Conservation (phyloP, 1,140 invertebrate genomes). For the Drosophila cardini region DNA sequence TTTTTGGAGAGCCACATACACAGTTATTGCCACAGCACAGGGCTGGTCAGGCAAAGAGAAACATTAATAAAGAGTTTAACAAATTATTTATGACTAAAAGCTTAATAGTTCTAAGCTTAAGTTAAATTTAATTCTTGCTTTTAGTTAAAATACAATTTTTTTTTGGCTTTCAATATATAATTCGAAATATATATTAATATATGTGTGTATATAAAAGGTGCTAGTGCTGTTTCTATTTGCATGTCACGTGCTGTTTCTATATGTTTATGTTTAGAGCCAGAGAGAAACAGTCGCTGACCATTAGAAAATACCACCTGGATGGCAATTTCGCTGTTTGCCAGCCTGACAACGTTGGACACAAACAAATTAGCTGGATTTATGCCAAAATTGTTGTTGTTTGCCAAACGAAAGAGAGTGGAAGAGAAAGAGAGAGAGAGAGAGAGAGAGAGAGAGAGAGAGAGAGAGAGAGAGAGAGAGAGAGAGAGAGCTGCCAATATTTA, state of each 20-base stretch:
- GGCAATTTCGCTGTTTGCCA: neutral
- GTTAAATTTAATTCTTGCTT: neutral
- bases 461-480: too few relatives aligned
- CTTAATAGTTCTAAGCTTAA: neutral
- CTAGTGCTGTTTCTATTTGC: conserved; percentile 1
- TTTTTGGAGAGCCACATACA: neutral
- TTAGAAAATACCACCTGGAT: conserved; percentile 24
- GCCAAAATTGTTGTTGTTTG: conserved; percentile 26
- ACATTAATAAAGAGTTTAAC: neutral
- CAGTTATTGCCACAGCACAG: conserved; percentile 1
- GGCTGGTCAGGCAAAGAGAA: conserved; percentile 16
- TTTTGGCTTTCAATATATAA: too few relatives aligned
- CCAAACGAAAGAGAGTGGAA: too few relatives aligned
- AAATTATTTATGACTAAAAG: too few relatives aligned
- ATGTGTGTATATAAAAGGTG: too few relatives aligned
- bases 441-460: too few relatives aligned
- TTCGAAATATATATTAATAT: too few relatives aligned
- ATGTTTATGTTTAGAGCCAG: neutral
- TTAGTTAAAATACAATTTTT: too few relatives aligned
- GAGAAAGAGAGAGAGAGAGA: too few relatives aligned
- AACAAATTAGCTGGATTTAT: conserved; percentile 70
- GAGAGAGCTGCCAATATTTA: conserved; percentile 5
- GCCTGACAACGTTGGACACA: conserved; percentile 41
- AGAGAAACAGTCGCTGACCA: conserved; percentile 13
- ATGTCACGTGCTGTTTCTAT: neutral